These are phyloP conservation scores for Caiman crocodilus DNA, from an alignment of 2,797 vertebrate genomes.

Conservation along the genomic window DNA sequence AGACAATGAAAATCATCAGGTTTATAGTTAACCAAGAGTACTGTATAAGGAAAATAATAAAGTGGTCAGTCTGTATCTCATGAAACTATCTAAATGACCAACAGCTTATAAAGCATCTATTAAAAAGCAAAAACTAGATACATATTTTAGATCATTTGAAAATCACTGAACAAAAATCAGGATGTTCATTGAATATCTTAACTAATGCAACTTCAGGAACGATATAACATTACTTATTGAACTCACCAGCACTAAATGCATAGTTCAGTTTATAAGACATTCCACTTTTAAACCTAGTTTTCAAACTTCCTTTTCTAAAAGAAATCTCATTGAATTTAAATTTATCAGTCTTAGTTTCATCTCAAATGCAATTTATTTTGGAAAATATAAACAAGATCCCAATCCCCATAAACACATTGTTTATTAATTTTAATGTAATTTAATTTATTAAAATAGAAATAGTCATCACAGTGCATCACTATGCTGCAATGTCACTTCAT, in stretches of 20 bases:
- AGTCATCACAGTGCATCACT: neutral
- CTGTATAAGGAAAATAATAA: neutral
- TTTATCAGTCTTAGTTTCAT: neutral
- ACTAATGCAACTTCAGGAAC: slow-evolving; percentile 6
- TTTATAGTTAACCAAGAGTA: neutral
- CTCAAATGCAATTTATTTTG: slow-evolving; percentile 36
- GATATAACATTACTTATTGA: neutral
- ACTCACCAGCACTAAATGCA: slow-evolving; percentile 4
- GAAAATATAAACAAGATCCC: slow-evolving; percentile 13
- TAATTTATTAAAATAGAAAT: neutral
- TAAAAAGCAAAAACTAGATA: neutral
- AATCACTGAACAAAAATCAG: neutral
- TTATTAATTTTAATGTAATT: slow-evolving; percentile 10
- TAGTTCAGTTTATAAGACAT: slow-evolving; percentile 6
- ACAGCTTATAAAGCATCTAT: neutral
- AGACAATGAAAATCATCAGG: slow-evolving; percentile 4
- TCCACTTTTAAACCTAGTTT: neutral
- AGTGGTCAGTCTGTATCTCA: neutral
- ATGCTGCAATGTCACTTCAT: neutral
- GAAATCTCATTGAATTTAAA: neutral
- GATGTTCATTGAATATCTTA: neutral
- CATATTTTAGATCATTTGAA: neutral
- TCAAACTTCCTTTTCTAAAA: neutral
- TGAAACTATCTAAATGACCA: neutral
- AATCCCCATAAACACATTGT: slow-evolving; percentile 13